Evolutionary conservation across 2,797 vertebrate species (phyloP).

Genomic region (Spinus olivaceus): DNA sequence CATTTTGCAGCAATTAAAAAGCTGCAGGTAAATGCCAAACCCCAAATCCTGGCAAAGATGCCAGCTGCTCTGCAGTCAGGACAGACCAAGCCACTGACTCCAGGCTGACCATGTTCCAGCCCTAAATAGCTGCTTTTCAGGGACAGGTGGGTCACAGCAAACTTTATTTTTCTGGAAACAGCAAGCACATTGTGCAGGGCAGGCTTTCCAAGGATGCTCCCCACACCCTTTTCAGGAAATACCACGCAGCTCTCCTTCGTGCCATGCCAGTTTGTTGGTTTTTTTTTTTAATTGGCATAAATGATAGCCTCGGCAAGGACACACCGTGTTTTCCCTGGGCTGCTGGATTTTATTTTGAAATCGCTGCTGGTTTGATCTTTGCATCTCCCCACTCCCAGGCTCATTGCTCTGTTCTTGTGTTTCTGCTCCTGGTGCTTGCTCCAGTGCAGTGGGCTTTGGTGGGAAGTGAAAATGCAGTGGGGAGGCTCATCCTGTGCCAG

Average conservation of each 20-base stretch:
- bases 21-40: constrained; percentile 55
- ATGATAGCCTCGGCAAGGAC: neutral
- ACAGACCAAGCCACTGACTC: constrained; percentile 25
- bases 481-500: neutral
- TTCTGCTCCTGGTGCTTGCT: neutral
- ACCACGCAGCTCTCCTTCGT: constrained; percentile 51
- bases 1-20: constrained; percentile 37
- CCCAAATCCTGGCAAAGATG: constrained; percentile 31
- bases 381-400: neutral
- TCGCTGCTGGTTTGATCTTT: neutral
- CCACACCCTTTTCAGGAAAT: constrained; percentile 68
- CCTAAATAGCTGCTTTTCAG: constrained; percentile 46
- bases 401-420: neutral
- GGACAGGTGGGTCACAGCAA: constrained; percentile 67
- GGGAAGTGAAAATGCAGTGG: neutral
- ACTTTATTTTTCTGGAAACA: constrained; percentile 59
- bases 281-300: constrained; percentile 50
- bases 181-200: constrained; percentile 48
- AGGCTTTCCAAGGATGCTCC: constrained; percentile 71
- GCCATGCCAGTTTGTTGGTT: neutral
- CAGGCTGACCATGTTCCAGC: neutral
- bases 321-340: neutral
- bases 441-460: neutral
- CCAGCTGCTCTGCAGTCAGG: constrained; percentile 18
- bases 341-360: constrained; percentile 2